Evolutionary conservation across 2,888 invertebrate genomes (phyloP), one percentile per base, ranked within the genome.

Genomic region (Cremastinae sp.): DNA sequence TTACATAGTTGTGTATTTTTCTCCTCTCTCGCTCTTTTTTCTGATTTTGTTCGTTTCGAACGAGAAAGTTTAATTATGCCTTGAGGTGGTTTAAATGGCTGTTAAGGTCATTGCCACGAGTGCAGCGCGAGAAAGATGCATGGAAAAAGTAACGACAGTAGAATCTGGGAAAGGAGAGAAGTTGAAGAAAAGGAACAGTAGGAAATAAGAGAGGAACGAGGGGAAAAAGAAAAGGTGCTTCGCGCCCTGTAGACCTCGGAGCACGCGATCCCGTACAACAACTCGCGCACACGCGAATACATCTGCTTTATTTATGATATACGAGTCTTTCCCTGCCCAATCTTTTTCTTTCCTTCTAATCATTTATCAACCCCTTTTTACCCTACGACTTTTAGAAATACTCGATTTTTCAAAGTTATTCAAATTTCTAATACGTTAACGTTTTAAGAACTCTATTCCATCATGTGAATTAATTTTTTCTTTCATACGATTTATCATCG

Each of bases 21-120:
- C 2, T 55, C 7, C n/a, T 18, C 35, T 10, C 20, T 55, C 22
- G 28, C 14, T 49, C 37, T 58, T 37, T 28, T 49, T 62, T 61
- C 79, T 82, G 80, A 84, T 51, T 84, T 85, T 84, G 84, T 86
- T 81, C 81, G 28, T 28, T 28, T 5, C 5, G 28, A 28, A 77
- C 78, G 62, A 83, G 82, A 82, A 80, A 85, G 79, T 82, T 85
- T 85, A 84, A 86, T 86, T 84, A 83, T 80, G 80, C 82, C 84
- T 78, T 78, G 74, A 66, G 81, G 83, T 71, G 81, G 55, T 70
- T 75, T 74, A 59, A 62, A 78, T 68, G 61, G 58, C 66, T 18
- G 58, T 41, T 20, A 69, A 55, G 72, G 76, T 74, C 78, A 74
- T 72, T 78, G 78, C 75, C 75, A 41, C 47, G 14, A 39, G 59